Percentiles rank a stretch among this genome's conserved stretches.
phyloP scores from a whole-genome alignment of 2,113 vertebrate genomes.

The Otis tarda region DNA sequence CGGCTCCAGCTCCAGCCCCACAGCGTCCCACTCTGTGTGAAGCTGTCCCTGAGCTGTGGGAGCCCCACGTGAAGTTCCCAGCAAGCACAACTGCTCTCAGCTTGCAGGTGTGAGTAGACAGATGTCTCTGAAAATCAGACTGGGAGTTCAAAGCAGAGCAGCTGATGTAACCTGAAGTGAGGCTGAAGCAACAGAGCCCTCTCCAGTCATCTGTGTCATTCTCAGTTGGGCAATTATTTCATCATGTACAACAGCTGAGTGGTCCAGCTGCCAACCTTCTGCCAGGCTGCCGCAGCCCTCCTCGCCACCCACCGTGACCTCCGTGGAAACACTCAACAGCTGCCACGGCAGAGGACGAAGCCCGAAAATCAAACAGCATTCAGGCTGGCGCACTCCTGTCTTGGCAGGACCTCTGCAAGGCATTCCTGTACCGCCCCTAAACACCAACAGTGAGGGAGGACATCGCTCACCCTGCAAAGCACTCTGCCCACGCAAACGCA shows the following conservation, averaged over 20 bases:
- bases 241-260: background rate
- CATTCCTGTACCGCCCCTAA: accelerated
- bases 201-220: background rate
- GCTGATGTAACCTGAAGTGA: background rate
- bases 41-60: background rate
- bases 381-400: accelerated
- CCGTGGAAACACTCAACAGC: background rate
- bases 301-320: background rate
- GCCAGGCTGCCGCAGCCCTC: background rate
- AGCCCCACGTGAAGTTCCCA: background rate
- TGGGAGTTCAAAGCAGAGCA: background rate
- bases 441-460: background rate
- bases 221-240: background rate
- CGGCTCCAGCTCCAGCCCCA: background rate
- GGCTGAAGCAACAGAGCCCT: background rate
- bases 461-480: background rate
- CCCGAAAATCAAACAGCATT: background rate
- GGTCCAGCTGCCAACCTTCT: background rate
- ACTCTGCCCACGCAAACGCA: accelerated
- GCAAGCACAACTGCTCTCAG: background rate
- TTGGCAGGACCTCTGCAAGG: accelerated
- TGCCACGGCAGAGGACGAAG: background rate
- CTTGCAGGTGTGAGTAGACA: background rate
- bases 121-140: background rate
- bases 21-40: accelerated